Base-by-base conservation (phyloP, 1,140 invertebrate genomes). In the Rhopalosiphum maidis region DNA sequence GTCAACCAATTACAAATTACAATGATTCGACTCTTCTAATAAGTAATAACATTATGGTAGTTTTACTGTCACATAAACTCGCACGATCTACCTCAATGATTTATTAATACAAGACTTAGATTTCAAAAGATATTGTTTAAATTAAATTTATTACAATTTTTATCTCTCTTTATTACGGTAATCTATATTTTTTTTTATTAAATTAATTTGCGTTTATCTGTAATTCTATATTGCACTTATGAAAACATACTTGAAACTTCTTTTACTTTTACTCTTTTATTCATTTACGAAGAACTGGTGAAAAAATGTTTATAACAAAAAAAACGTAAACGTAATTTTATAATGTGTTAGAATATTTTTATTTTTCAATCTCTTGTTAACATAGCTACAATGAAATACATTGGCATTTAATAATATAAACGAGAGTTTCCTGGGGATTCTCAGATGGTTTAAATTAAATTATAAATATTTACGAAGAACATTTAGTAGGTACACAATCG, bases 41-140 rank as follows among this genome's bases (percentile, higher is more conserved):
- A 55, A 87, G n/a, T 89, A 89, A 89, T 46, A 89, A 18, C 41
- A 89, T 25, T 89, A 89, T 48, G 18, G n/a, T 51, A 22, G n/a
- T 21, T 18, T 54, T 35, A 48, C 30, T 35, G 30, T 22, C 23
- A 88, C n/a, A 6, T 68, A 41, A 85, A 85, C 30, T 88, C 5
- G 30, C 43, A 23, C 9, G 9, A 37, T 54, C 46, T 54, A 89
- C 23, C 6, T 7, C 3, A 54, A 23, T 11, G 87, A 54, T 89
- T 54, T 35, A 54, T 89, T 37, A 22, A 89, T 54, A 54, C n/a
- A 2, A 89, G 7, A 54, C 35, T 37, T 54, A 54, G 22, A n/a
- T 35, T 89, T 89, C 8, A 37, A 15, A 51, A 30, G 1, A 43
- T 6, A 4, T 18, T 43, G 85, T 46, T 46, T 46, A 41, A 41